phyloP scores from a whole-genome alignment of 2,113 vertebrate species.

The Paramormyrops kingsleyae region DNA sequence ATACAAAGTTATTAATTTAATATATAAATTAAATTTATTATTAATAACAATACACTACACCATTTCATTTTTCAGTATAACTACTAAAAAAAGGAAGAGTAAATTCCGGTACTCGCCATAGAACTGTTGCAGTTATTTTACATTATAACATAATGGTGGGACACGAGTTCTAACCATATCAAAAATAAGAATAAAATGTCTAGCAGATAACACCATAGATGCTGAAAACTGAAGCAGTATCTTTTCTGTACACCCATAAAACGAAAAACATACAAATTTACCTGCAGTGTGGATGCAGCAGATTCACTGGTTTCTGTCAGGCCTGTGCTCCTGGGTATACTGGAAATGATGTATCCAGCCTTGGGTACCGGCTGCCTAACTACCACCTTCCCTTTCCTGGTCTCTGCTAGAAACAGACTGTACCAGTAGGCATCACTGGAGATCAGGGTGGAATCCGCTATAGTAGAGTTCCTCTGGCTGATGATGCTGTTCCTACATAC shows the following conservation, averaged over 20 bases:
- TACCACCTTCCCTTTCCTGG: too few species aligned
- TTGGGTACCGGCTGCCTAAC: too few species aligned
- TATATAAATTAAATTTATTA: neutral
- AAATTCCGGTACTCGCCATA: neutral
- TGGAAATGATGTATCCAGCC: too few species aligned
- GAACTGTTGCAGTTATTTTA: neutral
- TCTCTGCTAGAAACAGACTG: too few species aligned
- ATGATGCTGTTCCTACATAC: too few species aligned
- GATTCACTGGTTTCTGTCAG: slow-evolving; percentile 11
- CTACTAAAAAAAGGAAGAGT: neutral
- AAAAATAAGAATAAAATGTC: neutral
- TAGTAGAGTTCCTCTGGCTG: too few species aligned
- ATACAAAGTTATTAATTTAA: too few species aligned
- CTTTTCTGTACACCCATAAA: neutral
- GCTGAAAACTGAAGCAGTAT: neutral
- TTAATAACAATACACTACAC: neutral
- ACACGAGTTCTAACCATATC: neutral
- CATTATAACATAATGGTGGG: neutral
- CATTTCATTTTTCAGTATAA: neutral
- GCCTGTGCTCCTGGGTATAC: neutral
- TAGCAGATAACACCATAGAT: neutral
- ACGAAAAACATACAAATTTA: neutral
- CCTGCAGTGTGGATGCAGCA: slow-evolving; percentile 9
- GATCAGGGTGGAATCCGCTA: too few species aligned
- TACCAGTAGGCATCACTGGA: too few species aligned